Conservation (phyloP, 1,140 invertebrate species). For the Caenorhabditis briggsae region DNA sequence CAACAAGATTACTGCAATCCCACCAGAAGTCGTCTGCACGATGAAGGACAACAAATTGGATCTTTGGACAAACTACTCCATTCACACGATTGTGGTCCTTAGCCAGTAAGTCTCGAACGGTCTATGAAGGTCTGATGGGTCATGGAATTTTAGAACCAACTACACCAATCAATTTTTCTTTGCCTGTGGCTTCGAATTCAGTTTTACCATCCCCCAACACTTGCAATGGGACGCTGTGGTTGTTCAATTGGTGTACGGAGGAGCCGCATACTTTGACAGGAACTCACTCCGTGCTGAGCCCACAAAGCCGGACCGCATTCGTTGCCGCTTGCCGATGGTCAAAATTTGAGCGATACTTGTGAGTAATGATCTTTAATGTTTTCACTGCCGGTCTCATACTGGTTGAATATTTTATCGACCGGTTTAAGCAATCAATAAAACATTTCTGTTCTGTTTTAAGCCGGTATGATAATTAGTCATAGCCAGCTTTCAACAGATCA, state of each 20-base stretch:
- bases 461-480: too few species aligned
- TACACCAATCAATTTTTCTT: slow-evolving; percentile 3
- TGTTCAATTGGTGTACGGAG: slow-evolving; percentile 13
- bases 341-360: too few species aligned
- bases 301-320: background rate
- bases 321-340: background rate
- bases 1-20: background rate
- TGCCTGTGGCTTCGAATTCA: background rate
- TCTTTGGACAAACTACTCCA: too few species aligned
- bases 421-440: too few species aligned
- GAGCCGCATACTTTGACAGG: background rate
- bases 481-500: too few species aligned
- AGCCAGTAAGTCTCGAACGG: background rate
- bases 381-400: too few species aligned
- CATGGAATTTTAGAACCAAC: background rate
- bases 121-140: background rate
- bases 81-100: background rate
- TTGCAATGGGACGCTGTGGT: background rate
- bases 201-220: background rate
- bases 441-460: too few species aligned
- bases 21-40: background rate
- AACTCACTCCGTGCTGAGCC: background rate
- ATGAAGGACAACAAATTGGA: background rate
- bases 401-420: too few species aligned
- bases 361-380: too few species aligned